These are phyloP conservation scores for Balanococcus diminutus DNA, from an alignment of 2,888 invertebrate species.

Conservation along the genomic window DNA sequence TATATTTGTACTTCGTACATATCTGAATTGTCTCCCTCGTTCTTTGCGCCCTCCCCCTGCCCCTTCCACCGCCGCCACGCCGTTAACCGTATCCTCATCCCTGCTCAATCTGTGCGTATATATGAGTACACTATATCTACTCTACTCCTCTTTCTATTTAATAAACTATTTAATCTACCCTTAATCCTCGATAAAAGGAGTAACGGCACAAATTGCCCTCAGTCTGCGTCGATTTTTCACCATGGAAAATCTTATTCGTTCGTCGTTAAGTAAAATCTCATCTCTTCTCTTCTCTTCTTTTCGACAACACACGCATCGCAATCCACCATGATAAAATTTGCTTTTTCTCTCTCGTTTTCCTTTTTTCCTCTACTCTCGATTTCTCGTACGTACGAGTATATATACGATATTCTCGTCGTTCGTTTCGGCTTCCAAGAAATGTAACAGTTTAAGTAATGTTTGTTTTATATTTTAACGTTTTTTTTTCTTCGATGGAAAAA, in stretches of 20 bases:
- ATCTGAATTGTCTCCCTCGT: neutral
- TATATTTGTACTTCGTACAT: neutral
- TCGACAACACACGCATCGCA: neutral
- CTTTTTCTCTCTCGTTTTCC: neutral
- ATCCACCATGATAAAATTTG: neutral
- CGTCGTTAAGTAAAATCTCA: conserved; percentile 25
- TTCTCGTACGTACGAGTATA: neutral
- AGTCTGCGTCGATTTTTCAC: conserved; percentile 33
- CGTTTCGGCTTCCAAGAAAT: neutral
- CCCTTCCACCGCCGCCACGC: neutral
- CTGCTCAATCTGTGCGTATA: neutral
- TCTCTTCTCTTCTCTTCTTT: too few relatives aligned
- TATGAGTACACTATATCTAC: neutral
- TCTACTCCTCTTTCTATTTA: neutral
- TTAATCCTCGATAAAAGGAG: conserved; percentile 18
- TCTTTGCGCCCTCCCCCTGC: neutral
- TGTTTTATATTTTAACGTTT: conserved; percentile 26
- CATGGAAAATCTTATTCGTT: conserved; percentile 33
- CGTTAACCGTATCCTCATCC: neutral
- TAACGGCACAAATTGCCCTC: conserved; percentile 36
- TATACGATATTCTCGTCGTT: neutral
- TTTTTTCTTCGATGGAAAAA: neutral
- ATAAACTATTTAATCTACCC: conserved; percentile 44
- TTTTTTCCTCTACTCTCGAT: neutral
- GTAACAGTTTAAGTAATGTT: conserved; percentile 12